These are phyloP conservation scores for Drosophila silvestris DNA, from an alignment of 2,888 invertebrate species.

Conservation along the genomic window DNA sequence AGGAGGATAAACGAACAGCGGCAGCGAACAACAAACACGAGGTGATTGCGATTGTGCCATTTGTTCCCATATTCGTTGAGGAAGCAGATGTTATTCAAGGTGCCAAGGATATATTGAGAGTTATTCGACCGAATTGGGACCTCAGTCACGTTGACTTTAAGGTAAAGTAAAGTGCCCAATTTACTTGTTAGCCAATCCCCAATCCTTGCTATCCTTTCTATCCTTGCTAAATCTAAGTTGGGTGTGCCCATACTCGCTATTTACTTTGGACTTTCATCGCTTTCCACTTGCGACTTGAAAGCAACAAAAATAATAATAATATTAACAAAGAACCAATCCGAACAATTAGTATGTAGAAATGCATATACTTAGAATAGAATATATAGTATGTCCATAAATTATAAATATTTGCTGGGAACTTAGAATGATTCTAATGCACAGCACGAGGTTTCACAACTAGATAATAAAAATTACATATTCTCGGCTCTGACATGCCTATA, in stretches of 20 bases:
- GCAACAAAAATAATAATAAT: not conserved
- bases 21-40: conserved; percentile 39
- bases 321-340: not conserved
- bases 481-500: conserved; percentile 4
- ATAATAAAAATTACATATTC: conserved; percentile 21
- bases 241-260: conserved; percentile 30
- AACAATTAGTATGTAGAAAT: conserved; percentile 1
- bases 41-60: conserved; percentile 70
- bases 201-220: not conserved
- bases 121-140: conserved; percentile 90
- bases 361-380: conserved; percentile 7
- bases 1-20: conserved; percentile 24
- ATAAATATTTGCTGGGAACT: conserved; percentile 18
- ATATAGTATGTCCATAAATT: conserved; percentile 14
- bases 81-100: conserved; percentile 89
- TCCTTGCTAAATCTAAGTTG: not conserved
- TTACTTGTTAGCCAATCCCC: not conserved
- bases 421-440: conserved; percentile 27
- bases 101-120: conserved; percentile 88
- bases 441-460: conserved; percentile 35
- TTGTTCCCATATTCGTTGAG: conserved; percentile 88
- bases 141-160: conserved; percentile 89
- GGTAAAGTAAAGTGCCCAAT: conserved; percentile 86
- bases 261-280: conserved; percentile 8
- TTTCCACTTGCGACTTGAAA: conserved; percentile 11